Evolutionary conservation across 1,140 invertebrate genomes (phyloP).

Genomic region (Cydia strobilella): DNA sequence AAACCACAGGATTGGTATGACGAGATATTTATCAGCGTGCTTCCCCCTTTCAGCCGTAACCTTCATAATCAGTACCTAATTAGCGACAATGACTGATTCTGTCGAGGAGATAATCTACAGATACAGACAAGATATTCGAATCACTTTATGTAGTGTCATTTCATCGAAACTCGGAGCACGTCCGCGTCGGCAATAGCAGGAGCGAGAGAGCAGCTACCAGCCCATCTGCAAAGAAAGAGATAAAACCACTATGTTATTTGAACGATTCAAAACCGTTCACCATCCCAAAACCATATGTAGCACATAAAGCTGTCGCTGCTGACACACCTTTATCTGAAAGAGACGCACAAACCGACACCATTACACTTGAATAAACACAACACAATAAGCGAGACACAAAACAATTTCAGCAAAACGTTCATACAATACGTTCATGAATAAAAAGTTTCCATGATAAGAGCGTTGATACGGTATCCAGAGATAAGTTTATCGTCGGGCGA

Average conservation of each 20-base stretch:
- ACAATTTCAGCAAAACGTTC: slow-evolving; percentile 48
- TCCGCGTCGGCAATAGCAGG: slow-evolving; percentile 17
- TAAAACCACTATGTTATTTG: slow-evolving; percentile 62
- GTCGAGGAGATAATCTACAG: slow-evolving; percentile 19
- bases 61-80: slow-evolving; percentile 26
- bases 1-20: slow-evolving; percentile 29
- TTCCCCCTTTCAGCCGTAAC: slow-evolving; percentile 27
- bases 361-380: slow-evolving; percentile 56
- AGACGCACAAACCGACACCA: slow-evolving; percentile 50
- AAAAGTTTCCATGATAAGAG: slow-evolving; percentile 13
- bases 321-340: slow-evolving; percentile 54
- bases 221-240: slow-evolving; percentile 76
- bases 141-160: slow-evolving; percentile 3
- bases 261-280: slow-evolving; percentile 57
- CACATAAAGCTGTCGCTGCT: slow-evolving; percentile 64
- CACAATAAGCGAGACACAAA: slow-evolving; percentile 52
- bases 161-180: slow-evolving; percentile 12
- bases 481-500: slow-evolving; percentile 37
- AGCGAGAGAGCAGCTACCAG: slow-evolving; percentile 47
- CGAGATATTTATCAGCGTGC: slow-evolving; percentile 3
- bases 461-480: neutral
- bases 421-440: slow-evolving; percentile 27
- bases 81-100: slow-evolving; percentile 28
- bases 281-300: slow-evolving; percentile 53
- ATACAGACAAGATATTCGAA: neutral